Evolutionary conservation across 2,888 invertebrate genomes (phyloP).

Genomic region (Phengaris alcon): DNA sequence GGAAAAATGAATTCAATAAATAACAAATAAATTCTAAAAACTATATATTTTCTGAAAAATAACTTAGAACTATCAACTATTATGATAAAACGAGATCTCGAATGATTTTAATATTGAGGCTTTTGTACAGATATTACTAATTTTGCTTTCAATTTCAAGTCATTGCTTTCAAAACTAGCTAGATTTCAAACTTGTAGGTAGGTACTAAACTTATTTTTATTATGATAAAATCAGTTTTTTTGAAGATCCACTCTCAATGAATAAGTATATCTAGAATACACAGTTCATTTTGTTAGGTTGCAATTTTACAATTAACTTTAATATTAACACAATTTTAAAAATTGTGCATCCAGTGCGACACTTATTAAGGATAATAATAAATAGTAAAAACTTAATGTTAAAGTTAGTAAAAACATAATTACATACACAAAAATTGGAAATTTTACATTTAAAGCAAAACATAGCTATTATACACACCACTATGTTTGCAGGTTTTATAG

Average conservation of each 20-base stretch:
- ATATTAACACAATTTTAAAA: no score
- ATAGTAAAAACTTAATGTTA: background rate
- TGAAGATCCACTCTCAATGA: no score
- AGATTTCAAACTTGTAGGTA: background rate
- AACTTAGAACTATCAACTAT: background rate
- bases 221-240: no score
- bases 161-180: background rate
- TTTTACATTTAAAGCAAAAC: background rate
- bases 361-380: no score
- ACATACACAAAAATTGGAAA: background rate
- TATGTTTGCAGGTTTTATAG: constrained; percentile 81
- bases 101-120: background rate
- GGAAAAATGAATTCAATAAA: background rate
- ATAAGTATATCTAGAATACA: no score
- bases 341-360: no score
- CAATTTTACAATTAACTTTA: no score
- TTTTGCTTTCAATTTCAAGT: no score
- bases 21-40: background rate
- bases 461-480: background rate
- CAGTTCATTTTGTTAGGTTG: no score
- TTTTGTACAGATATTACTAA: no score
- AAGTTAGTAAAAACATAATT: background rate
- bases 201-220: background rate
- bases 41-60: background rate
- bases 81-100: background rate